Conservation (phyloP, 1,140 invertebrate genomes). For the Drosophila subpulchrella region DNA sequence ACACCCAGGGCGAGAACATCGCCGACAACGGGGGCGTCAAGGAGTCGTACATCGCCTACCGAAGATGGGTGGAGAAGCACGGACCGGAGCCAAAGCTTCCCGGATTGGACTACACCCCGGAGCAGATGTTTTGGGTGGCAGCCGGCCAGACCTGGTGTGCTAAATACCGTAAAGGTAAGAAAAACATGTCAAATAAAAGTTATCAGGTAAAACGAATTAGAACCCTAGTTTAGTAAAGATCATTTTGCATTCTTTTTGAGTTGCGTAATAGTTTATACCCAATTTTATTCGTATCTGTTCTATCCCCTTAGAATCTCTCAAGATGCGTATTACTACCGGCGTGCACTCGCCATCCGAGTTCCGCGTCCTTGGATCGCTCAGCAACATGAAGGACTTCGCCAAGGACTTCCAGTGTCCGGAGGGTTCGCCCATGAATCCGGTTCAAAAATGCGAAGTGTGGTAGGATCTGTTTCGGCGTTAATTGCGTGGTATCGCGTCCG, state of each 20-base stretch:
- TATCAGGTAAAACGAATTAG: background rate
- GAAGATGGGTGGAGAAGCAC: slow-evolving; percentile 88
- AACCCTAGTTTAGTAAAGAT: too few relatives aligned
- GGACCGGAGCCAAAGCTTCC: slow-evolving; percentile 88
- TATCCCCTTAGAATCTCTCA: slow-evolving; percentile 88
- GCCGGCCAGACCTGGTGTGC: slow-evolving; percentile 88
- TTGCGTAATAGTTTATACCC: background rate
- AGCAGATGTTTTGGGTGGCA: slow-evolving; percentile 91
- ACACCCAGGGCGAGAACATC: slow-evolving; percentile 96
- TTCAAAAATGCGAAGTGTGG: slow-evolving; percentile 94
- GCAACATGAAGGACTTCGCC: slow-evolving; percentile 95
- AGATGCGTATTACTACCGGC: slow-evolving; percentile 90
- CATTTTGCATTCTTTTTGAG: too few relatives aligned
- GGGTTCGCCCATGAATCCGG: slow-evolving; percentile 94
- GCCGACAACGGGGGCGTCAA: slow-evolving; percentile 96
- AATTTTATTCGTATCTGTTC: background rate
- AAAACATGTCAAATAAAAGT: background rate
- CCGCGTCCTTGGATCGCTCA: slow-evolving; percentile 94
- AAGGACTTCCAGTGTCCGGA: slow-evolving; percentile 93
- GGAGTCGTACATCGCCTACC: slow-evolving; percentile 93
- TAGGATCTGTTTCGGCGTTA: slow-evolving; percentile 83
- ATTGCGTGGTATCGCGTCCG: slow-evolving; percentile 15
- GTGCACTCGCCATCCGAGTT: slow-evolving; percentile 92
- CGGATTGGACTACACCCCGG: slow-evolving; percentile 88
- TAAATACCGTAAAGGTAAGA: slow-evolving; percentile 85